phyloP scores from a whole-genome alignment of 2,888 invertebrate genomes.

The Corbicula japonica region DNA sequence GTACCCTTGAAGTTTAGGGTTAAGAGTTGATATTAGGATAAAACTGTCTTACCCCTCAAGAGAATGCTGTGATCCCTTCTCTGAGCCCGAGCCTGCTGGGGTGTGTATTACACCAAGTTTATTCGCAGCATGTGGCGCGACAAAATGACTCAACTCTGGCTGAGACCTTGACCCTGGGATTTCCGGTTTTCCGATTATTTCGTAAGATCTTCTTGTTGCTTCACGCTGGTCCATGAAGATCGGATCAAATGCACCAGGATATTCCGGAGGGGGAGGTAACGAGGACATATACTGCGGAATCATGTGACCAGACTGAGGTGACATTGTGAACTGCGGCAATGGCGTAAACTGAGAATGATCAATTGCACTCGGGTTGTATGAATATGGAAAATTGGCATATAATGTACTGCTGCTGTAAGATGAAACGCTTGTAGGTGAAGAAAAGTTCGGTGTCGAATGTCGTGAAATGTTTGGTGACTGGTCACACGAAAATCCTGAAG shows the following conservation, averaged over 20 bases:
- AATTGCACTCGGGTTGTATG: constrained; percentile 34
- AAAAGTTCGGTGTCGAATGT: constrained; percentile 49
- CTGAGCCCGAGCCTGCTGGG: constrained; percentile 65
- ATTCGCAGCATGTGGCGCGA: constrained; percentile 66
- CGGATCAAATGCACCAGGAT: constrained; percentile 75
- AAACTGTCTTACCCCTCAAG: constrained; percentile 58
- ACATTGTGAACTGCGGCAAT: constrained; percentile 20
- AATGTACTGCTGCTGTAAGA: constrained; percentile 63
- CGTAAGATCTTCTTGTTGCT: constrained; percentile 72
- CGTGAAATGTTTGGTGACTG: constrained; percentile 50
- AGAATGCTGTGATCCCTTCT: constrained; percentile 60
- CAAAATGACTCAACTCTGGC: constrained; percentile 92
- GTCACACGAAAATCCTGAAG: constrained; percentile 41
- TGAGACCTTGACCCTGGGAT: constrained; percentile 90
- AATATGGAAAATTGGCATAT: constrained; percentile 63
- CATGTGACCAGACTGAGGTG: constrained; percentile 48
- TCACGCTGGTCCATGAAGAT: constrained; percentile 64
- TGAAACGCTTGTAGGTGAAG: constrained; percentile 59
- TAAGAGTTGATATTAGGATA: too few species aligned
- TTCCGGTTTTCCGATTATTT: constrained; percentile 73
- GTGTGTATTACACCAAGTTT: constrained; percentile 48
- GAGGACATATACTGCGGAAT: constrained; percentile 72
- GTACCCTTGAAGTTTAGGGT: too few species aligned
- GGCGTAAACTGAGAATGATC: constrained; percentile 34
- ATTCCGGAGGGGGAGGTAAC: constrained; percentile 83